Evolutionary conservation across 2,113 vertebrate genomes (phyloP).

Genomic region (Holacanthus passer): DNA sequence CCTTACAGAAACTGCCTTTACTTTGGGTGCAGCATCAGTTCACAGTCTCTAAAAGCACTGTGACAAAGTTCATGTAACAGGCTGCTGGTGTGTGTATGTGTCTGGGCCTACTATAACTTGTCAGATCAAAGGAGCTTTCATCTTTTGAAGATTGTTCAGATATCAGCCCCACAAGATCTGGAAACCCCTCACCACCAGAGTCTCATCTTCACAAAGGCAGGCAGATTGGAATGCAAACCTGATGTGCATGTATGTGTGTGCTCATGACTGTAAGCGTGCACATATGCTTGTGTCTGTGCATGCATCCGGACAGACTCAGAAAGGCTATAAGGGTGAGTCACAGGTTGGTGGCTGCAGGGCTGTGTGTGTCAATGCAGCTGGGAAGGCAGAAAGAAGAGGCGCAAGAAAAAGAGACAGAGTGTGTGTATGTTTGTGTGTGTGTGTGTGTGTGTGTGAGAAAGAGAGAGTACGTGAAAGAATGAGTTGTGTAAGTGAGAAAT

Average conservation of each 20-base stretch:
- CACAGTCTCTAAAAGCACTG: not conserved
- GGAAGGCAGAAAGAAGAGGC: conserved; percentile 1
- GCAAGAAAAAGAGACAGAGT: not conserved
- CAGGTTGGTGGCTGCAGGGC: conserved; percentile 59
- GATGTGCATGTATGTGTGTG: conserved; percentile 9
- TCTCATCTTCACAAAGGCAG: conserved; percentile 53
- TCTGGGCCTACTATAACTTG: not conserved
- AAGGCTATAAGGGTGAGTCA: conserved; percentile 59
- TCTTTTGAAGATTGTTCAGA: conserved; percentile 68
- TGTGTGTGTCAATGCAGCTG: conserved; percentile 35
- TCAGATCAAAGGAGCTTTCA: conserved; percentile 64
- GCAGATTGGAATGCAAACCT: conserved; percentile 52
- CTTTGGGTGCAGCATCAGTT: not conserved
- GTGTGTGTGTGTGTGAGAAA: rapidly evolving
- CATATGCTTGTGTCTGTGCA: conserved; percentile 14
- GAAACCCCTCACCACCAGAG: conserved; percentile 48
- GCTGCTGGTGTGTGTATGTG: not conserved
- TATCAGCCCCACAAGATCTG: conserved; percentile 54
- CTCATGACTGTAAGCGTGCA: not conserved
- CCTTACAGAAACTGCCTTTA: not conserved
- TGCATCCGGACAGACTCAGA: conserved; percentile 29
- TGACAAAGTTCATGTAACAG: not conserved
- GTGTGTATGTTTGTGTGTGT: rapidly evolving
- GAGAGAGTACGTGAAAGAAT: not conserved
- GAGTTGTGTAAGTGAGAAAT: not conserved